phyloP scores from a whole-genome alignment of 2,113 vertebrate species.

The Muntiacus muntjak region DNA sequence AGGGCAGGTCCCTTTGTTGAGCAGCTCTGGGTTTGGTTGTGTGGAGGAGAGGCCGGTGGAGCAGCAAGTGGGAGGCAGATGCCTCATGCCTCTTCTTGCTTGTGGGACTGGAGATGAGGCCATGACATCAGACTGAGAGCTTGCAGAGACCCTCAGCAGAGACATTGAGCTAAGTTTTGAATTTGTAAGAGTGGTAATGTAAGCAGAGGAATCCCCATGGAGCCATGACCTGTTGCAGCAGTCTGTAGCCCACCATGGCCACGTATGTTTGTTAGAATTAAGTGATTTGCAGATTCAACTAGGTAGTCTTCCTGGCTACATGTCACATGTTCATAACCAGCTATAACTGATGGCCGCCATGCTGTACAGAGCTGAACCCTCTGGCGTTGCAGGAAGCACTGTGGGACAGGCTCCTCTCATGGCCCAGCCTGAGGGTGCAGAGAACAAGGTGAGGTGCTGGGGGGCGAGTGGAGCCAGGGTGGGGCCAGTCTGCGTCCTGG shows the following conservation, averaged over 20 bases:
- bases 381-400: background rate
- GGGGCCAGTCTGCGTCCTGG: background rate
- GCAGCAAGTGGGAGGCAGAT: background rate
- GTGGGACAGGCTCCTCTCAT: background rate
- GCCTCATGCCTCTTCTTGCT: background rate
- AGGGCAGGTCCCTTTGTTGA: background rate
- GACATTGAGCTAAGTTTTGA: background rate
- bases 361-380: background rate
- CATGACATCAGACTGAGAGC: background rate
- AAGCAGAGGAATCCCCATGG: background rate
- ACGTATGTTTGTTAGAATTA: background rate
- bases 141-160: background rate
- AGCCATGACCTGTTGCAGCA: background rate
- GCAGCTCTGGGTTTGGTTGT: background rate
- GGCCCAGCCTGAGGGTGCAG: background rate
- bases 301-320: background rate
- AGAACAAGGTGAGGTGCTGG: background rate
- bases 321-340: background rate
- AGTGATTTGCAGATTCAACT: background rate
- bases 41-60: background rate
- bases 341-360: background rate
- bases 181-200: background rate
- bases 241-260: background rate
- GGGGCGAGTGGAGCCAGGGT: too few relatives aligned
- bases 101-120: background rate